A percentile compares a stretch with the other conserved stretches of the same genome.
Evolutionary conservation across 2,113 vertebrate species (phyloP).

Genomic region (Sterna hirundo): DNA sequence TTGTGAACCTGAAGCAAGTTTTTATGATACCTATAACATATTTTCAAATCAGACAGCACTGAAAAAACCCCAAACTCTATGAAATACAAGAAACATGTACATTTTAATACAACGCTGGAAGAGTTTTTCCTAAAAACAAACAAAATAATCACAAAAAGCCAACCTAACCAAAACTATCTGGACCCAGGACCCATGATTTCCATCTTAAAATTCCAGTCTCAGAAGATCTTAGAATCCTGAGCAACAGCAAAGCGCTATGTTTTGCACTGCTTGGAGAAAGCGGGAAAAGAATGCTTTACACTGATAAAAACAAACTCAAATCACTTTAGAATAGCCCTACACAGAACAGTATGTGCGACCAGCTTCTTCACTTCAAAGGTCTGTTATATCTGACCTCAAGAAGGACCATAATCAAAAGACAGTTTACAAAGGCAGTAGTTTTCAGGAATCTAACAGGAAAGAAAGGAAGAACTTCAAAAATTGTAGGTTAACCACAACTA

Average conservation of each 20-base stretch:
- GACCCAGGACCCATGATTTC: not conserved
- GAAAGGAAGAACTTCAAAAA: not conserved
- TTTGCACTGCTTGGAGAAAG: not conserved
- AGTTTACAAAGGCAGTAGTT: not conserved
- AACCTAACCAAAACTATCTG: not conserved
- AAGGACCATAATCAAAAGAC: not conserved
- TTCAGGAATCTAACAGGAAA: not conserved
- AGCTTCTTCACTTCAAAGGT: not conserved
- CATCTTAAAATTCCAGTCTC: not conserved
- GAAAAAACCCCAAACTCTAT: not conserved
- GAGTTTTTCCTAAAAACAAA: not conserved
- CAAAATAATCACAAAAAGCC: not conserved
- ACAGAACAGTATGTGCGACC: accelerated
- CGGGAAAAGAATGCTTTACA: not conserved
- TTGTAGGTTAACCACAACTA: not conserved
- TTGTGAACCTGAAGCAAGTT: not conserved
- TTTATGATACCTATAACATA: not conserved
- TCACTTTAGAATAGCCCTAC: not conserved
- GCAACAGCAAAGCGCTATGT: not conserved
- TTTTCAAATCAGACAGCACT: not conserved
- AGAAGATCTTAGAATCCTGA: not conserved
- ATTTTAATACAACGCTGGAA: not conserved
- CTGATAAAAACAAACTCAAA: not conserved
- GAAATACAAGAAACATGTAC: not conserved
- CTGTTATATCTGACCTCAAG: not conserved